Base-by-base conservation (phyloP, 2,113 vertebrate species). In the Vombatus ursinus region DNA sequence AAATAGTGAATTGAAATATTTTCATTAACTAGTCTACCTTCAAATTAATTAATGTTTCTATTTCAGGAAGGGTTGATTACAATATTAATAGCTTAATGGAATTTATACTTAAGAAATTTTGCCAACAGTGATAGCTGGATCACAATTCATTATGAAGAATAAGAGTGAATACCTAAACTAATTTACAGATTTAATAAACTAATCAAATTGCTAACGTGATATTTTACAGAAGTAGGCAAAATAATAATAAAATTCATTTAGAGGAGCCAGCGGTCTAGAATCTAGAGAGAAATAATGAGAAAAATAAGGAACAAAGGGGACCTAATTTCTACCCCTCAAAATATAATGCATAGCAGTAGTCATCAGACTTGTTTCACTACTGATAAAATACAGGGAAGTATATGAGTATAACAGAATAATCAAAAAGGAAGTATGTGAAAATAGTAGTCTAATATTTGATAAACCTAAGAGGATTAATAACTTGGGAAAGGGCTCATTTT, bases 1-100 rank as follows among this genome's bases (percentile, higher is more conserved):
- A 94, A 97, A 95, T 57, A 77, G 94, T 95, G 92, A 97, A 95
- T 96, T 94, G 94, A 23, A 97, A 93, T 19, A 54, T 96, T 94
- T 96, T 94, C 52, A 96, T 95, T 48, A 97, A 47, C 91, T 92
- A 96, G 91, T 96, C 57, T 97, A 95, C 89, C 93, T 92, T 97
- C 50, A 93, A 96, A 94, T 96, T 97, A 97, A 97, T 97, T 97
- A 96, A 95, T 92, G 31, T 94, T 47, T 92, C 92, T 95, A 68
- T 92, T 98, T 68, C 93, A 94, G 93, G 90, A 95, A 94, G 51
- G 50, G 89, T 53, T 97, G 89, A 97, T 96, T 97, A 97, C 93
- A 90, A 94, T 92, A 96, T 94, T 94, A 93, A 96, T 96, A 96
- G 50, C 51, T 95, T 93, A 96, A 93, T 97, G 52, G 91, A 93